Evolutionary conservation across 1,140 invertebrate genomes (phyloP), one percentile per base, ranked within the genome.

Genomic region (Drosophila seguyi): DNA sequence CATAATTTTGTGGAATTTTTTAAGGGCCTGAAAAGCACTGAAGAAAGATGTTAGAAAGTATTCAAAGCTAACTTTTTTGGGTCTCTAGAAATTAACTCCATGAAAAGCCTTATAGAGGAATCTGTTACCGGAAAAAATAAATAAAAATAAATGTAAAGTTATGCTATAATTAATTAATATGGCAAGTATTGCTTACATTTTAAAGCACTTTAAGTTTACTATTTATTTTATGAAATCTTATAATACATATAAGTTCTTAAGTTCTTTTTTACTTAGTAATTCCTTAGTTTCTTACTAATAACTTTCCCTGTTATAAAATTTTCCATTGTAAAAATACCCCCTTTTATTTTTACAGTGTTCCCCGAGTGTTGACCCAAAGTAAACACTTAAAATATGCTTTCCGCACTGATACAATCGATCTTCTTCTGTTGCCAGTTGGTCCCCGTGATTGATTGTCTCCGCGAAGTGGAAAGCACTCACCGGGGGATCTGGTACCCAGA

Each of bases 391-490:
- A 53, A 36, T 36, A 8, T 16, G 31, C 20, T 44, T 65, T 65
- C 34, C 58, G 27, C 27, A 38, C 38, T 36, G 52, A 47, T 16
- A 47, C 56, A 50, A 72, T 71, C 36, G 68, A 72, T 71, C 44
- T 47, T 47, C 22, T 25, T 25, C n/a, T 44, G 38, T 65, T 34
- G 38, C 20, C 20, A 29, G 18, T 59, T 10, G 25, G 13, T 36
- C 20, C 14, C 20, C 48, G n/a, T 58, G 52, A 71, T 71, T 39
- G 68, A 72, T 71, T n/a, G 65, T 27, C 18, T 20, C 18, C 18
- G 20, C n/a, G 48, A 10, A 71, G 41, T 71, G 62, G 22, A 47
- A 47, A 47, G 65, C 16, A 36, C 34, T 66, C 34, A 29, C 31
- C n/a, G 11, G n/a, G 22, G 48, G 41, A 20, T 20, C 18, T 16